Percentiles rank a stretch among this genome's conserved stretches.
Evolutionary conservation across 2,113 vertebrate species (phyloP).

Genomic region (Tretioscincus oriximinensis): DNA sequence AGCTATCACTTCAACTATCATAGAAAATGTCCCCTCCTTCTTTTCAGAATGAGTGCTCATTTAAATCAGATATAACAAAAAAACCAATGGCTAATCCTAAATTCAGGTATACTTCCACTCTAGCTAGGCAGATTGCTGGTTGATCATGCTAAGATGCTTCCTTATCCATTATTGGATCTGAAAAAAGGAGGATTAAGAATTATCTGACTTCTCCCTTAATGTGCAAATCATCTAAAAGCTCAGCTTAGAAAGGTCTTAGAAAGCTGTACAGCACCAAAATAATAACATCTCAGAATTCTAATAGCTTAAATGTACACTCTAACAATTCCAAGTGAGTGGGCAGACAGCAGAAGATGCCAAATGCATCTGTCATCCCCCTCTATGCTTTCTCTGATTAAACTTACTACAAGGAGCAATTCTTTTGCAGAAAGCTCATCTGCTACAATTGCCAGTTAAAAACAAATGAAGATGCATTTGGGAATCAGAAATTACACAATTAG

Average conservation of each 20-base stretch:
- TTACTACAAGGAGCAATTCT: slow-evolving; percentile 57
- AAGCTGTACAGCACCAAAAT: slow-evolving; percentile 66
- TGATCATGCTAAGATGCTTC: slow-evolving; percentile 87
- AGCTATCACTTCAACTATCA: slow-evolving; percentile 37
- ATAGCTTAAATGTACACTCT: slow-evolving; percentile 48
- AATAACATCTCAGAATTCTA: slow-evolving; percentile 66
- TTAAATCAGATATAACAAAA: slow-evolving; percentile 70
- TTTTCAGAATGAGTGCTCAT: slow-evolving; percentile 54
- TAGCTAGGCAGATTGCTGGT: slow-evolving; percentile 87
- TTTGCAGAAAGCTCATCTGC: slow-evolving; percentile 57
- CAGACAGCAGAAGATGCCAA: slow-evolving; percentile 30
- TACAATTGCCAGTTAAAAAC: slow-evolving; percentile 52
- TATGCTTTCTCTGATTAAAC: slow-evolving; percentile 44
- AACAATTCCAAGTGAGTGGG: slow-evolving; percentile 35
- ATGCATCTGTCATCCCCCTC: slow-evolving; percentile 25
- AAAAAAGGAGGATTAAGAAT: slow-evolving; percentile 94
- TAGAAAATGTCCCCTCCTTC: slow-evolving; percentile 43
- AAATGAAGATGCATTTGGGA: slow-evolving; percentile 40
- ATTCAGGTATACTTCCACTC: slow-evolving; percentile 82
- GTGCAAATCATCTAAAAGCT: slow-evolving; percentile 89
- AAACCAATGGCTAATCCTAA: slow-evolving; percentile 78
- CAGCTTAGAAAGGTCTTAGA: slow-evolving; percentile 70
- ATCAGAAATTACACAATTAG: slow-evolving; percentile 29
- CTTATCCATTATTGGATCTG: slow-evolving; percentile 94
- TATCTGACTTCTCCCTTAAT: slow-evolving; percentile 91